Percentiles rank a stretch among this genome's conserved stretches.
These are phyloP conservation scores for Brevimyrus niger DNA, from an alignment of 2,113 vertebrate species.

Conservation along the genomic window DNA sequence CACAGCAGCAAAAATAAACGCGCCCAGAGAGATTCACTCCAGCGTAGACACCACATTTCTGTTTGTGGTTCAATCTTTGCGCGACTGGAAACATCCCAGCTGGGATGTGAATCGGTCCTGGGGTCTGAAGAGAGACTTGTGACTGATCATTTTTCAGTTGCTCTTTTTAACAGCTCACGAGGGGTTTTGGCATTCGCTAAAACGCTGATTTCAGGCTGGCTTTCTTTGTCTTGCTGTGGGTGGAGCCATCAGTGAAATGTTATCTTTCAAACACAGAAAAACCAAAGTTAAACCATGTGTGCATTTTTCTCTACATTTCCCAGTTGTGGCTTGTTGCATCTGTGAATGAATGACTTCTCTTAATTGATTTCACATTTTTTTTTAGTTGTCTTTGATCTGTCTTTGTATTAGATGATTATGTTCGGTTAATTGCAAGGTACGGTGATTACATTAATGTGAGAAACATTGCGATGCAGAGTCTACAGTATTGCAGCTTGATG, in stretches of 20 bases:
- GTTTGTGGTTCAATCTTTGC: neutral
- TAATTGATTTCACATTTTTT: constrained; percentile 6
- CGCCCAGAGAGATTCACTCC: neutral
- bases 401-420: neutral
- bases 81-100: neutral
- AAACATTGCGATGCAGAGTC: neutral
- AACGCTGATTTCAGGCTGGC: neutral
- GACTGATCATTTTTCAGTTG: neutral
- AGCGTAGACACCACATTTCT: neutral
- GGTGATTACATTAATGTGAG: constrained; percentile 11
- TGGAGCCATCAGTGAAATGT: neutral
- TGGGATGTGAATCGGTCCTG: neutral
- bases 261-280: neutral
- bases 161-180: neutral
- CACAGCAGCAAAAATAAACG: neutral
- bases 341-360: neutral
- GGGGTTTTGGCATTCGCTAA: neutral
- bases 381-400: neutral
- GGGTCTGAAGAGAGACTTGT: neutral
- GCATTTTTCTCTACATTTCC: neutral
- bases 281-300: neutral
- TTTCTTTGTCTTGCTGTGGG: neutral
- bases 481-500: neutral
- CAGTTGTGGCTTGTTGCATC: neutral
- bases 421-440: neutral